These are phyloP conservation scores for Isotomurus palustris DNA, from an alignment of 2,888 invertebrate species.

Conservation along the genomic window DNA sequence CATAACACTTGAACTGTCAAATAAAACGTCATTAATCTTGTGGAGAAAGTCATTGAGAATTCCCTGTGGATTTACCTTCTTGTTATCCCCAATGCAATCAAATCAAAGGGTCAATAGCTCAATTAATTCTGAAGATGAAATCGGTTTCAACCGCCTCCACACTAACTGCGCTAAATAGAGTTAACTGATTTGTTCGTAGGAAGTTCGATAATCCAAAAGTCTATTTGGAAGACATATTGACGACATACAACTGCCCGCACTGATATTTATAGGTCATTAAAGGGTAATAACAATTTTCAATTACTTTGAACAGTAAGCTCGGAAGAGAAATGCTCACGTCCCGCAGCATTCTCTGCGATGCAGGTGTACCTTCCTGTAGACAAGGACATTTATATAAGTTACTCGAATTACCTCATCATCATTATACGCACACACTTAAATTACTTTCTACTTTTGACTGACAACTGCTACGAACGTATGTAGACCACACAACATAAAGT, in stretches of 20 bases:
- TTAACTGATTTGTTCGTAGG: too few species aligned
- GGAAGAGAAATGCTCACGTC: slow-evolving; percentile 69
- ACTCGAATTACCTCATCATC: too few species aligned
- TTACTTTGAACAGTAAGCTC: slow-evolving; percentile 77
- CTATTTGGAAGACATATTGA: neutral
- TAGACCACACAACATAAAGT: too few species aligned
- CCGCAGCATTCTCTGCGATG: slow-evolving; percentile 81
- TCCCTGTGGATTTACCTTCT: neutral
- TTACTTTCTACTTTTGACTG: too few species aligned
- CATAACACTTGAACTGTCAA: slow-evolving; percentile 18
- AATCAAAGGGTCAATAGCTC: neutral
- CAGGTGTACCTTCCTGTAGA: slow-evolving; percentile 71
- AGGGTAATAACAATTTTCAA: neutral
- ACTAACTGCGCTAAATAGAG: too few species aligned
- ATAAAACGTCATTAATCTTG: slow-evolving; percentile 7
- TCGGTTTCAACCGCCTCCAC: too few species aligned
- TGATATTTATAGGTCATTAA: neutral
- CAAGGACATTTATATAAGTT: too few species aligned
- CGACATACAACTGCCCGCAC: neutral
- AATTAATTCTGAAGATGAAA: neutral
- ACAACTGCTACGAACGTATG: too few species aligned
- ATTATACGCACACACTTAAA: too few species aligned
- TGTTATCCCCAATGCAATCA: neutral
- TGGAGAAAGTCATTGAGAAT: neutral
- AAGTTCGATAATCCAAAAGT: too few species aligned